Base-by-base conservation (phyloP, 2,113 vertebrate species). In the Coracopsis vasa region DNA sequence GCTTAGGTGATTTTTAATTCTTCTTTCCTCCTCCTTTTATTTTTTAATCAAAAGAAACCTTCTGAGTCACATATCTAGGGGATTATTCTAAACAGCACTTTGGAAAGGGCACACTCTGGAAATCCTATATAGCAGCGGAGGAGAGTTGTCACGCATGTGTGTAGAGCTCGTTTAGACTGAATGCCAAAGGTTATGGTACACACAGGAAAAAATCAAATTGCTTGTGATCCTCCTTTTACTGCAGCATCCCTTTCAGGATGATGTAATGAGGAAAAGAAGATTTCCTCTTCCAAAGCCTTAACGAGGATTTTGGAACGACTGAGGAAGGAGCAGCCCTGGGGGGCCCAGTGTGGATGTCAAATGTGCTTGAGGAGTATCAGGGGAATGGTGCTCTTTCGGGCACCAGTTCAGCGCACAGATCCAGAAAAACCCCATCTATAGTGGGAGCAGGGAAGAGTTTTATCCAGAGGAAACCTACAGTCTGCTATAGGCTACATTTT, bases 1-100 rank as follows among this genome's bases (percentile, higher is more conserved):
- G 84, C 44, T 27, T 65, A 90, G 97, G 90, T 94, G 88, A 54
- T 45, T 82, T 69, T 88, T 80, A 89, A 64, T 89, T 90, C 86
- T 77, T 89, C 78, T 91, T 89, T 93, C 73, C 41, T 88, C 80
- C 39, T 79, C 35, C 73, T 94, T 81, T 72, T 79, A 9, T 73
- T 80, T 80, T 65, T 67, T 44, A 87, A 87, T 72, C 50, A 88
- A 94, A 97, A 93, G 88, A 83, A 87, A 60, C 19, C 35, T 88
- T 92, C 7, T 10, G 88, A 90, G 80, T 69, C 45, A 45, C 89
- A 79, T 73, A 61, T 80, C 82, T 39, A 7, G 51, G 50, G 74
- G 83, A 92, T 96, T 93, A 54, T 51, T 85, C 89, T 47, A 80
- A 95, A 47, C 41, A 74, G 87, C 50, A 13, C 74, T 77, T 62